Evolutionary conservation across 1,140 invertebrate species (phyloP), one percentile per base, ranked within the genome.

Genomic region (Procambarus virginalis): DNA sequence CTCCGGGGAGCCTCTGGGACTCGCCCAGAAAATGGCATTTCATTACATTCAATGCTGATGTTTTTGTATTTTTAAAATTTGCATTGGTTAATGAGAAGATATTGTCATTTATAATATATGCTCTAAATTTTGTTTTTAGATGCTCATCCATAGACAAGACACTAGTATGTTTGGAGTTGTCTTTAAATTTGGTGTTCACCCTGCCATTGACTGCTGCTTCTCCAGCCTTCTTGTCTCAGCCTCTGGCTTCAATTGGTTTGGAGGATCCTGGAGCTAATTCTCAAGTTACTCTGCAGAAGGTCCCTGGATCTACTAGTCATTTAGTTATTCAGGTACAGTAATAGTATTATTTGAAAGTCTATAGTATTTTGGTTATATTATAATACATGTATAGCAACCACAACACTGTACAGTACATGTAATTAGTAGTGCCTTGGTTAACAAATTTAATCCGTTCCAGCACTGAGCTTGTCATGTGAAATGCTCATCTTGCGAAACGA

Each of bases 151-250:
- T 48, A 70, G 89, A 82, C 9, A 81, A 86, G 76, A 77, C 55
- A 20, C 73, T 91, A 34, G 90, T 91, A 70, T 91, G 90, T 82
- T 49, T 91, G 75, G 90, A 91, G 51, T 80, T 91, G 64, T 82
- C 80, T 68, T n/a, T 86, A 17, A 80, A 81, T n/a, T 48, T 84
- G 48, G 20, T 91, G 12, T 91, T 87, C 68, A 64, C 81, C 45
- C 58, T 91, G 55, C 80, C 84, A 22, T 34, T 91, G n/a, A 91
- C 79, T 20, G 45, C 85, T 20, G 64, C 55, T 14, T 68, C 68
- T 22, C 85, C 90, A 55, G 17, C 34, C 79, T 91, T 91, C 58
- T 49, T 48, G n/a, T 83, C 90, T 34, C 80, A 83, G 14, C 90
- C 90, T 12, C n/a, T 91, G 20, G 76, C 84, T 22, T 87, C 90